Evolutionary conservation across 2,888 invertebrate species (phyloP).

Genomic region (Netelia virgata): DNA sequence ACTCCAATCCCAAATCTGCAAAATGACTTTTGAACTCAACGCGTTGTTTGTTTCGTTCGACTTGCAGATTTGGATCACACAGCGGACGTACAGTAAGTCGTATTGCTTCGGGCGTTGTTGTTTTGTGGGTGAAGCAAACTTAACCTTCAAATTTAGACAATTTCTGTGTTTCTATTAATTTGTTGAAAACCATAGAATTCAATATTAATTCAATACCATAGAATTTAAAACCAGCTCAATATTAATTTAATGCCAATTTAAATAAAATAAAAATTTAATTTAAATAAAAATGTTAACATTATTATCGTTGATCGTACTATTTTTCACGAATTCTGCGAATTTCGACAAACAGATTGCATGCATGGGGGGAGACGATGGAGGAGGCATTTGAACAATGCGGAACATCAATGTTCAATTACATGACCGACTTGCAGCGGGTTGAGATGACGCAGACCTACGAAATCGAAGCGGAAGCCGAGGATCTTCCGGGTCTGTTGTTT

Average conservation of each 20-base stretch:
- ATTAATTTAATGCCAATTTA: background rate
- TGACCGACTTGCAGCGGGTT: slow-evolving; percentile 96
- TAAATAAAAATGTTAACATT: slow-evolving; percentile 37
- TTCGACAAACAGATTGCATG: slow-evolving; percentile 89
- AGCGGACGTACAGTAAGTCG: slow-evolving; percentile 98
- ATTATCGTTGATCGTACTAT: background rate
- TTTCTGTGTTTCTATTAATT: background rate
- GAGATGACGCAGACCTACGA: slow-evolving; percentile 92
- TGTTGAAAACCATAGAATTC: background rate
- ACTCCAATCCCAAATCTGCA: background rate
- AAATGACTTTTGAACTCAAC: background rate
- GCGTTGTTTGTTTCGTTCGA: slow-evolving; percentile 64
- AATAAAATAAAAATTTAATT: too few relatives aligned
- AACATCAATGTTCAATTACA: slow-evolving; percentile 98
- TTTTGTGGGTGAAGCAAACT: slow-evolving; percentile 55
- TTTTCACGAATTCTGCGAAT: background rate
- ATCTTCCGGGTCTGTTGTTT: slow-evolving; percentile 94
- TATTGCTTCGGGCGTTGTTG: background rate
- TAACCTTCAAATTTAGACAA: slow-evolving; percentile 53
- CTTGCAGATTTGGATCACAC: slow-evolving; percentile 97
- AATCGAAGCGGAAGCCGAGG: slow-evolving; percentile 95
- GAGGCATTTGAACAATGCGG: slow-evolving; percentile 98
- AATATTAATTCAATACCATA: background rate
- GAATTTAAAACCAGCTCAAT: too few relatives aligned
- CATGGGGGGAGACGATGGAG: slow-evolving; percentile 94